Percentiles rank a stretch among this genome's conserved stretches.
phyloP scores from a whole-genome alignment of 2,797 vertebrate genomes.

The Peromyscus eremicus region DNA sequence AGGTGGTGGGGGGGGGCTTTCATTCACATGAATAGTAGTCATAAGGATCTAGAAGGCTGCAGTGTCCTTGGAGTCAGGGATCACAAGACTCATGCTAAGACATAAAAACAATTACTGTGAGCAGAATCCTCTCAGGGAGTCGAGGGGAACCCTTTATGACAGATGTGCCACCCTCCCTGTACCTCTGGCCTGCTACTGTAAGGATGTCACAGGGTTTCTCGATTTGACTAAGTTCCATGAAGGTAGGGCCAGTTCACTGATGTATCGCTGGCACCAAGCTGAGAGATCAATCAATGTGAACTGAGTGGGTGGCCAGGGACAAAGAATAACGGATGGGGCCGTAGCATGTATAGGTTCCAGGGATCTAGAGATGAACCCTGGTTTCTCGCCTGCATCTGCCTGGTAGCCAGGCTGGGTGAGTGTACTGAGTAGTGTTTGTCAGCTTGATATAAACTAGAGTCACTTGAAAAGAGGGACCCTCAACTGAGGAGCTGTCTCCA shows the following conservation, averaged over 20 bases:
- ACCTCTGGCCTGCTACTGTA: neutral
- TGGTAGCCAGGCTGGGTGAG: neutral
- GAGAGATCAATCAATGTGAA: neutral
- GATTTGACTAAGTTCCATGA: neutral
- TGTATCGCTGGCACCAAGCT: neutral
- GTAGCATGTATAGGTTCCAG: neutral
- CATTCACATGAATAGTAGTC: neutral
- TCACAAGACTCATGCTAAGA: neutral
- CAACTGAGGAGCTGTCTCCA: neutral
- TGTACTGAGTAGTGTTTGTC: neutral
- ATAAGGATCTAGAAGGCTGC: neutral
- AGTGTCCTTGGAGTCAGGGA: slow-evolving; percentile 63
- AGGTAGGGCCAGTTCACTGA: neutral
- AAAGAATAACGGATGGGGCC: neutral
- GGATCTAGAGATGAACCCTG: neutral
- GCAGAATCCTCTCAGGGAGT: neutral
- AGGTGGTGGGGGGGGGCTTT: slow-evolving; percentile 29
- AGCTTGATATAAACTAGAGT: neutral
- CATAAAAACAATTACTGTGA: slow-evolving; percentile 32
- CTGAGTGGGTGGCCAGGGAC: neutral
- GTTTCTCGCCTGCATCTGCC: neutral
- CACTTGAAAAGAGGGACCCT: neutral
- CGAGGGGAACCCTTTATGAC: neutral
- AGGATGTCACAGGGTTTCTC: neutral
- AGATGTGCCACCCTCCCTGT: neutral